Base-by-base conservation (phyloP, 2,888 invertebrate species). In the Tenthredo amoena region DNA sequence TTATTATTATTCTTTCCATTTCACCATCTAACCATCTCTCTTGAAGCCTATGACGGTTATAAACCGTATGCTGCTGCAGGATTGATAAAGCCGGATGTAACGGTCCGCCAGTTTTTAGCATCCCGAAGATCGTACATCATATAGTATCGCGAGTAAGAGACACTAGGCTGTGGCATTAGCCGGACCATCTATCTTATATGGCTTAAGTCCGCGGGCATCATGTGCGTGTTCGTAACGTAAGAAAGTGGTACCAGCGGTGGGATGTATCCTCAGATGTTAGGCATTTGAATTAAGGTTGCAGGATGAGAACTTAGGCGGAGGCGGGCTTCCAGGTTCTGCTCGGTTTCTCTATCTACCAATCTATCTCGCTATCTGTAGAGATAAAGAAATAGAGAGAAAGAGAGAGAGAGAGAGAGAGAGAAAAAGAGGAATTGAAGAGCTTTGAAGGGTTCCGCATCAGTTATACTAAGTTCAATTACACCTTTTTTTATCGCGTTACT, bases 401-500 rank as follows among this genome's bases (percentile, higher is more conserved):
- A 74, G 18, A 12, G 43, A 21, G 40, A 21, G 10, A 18, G 21
- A n/a, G 21, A 40, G 40, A 21, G 10, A 18, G 21, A n/a, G 21
- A 40, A 31, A 31, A 10, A 62, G 26, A 62, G 26, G 26, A 26
- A 71, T 71, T 43, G 43, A 43, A 40, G 40, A 74, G 72, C 43
- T 74, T 40, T 43, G 40, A 74, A 74, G 43, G 43, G 43, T 74
- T 74, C 43, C 43, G 43, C 72, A 43, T 74, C 72, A 74, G 72
- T 50, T 77, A 74, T 43, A 77, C 50, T 7, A 55, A 77, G 77
- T 77, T 77, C 50, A 50, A 37, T 77, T 50, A 31, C 55, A 77
- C 77, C 77, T 77, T 77, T 77, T 77, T 77, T 77, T 77, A 77
- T 77, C 77, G 34, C n/a, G 37, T 77, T 55, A 77, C 77, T 55